These are phyloP conservation scores for Neotragus pygmaeus DNA, from an alignment of 2,113 vertebrate species.

Conservation along the genomic window DNA sequence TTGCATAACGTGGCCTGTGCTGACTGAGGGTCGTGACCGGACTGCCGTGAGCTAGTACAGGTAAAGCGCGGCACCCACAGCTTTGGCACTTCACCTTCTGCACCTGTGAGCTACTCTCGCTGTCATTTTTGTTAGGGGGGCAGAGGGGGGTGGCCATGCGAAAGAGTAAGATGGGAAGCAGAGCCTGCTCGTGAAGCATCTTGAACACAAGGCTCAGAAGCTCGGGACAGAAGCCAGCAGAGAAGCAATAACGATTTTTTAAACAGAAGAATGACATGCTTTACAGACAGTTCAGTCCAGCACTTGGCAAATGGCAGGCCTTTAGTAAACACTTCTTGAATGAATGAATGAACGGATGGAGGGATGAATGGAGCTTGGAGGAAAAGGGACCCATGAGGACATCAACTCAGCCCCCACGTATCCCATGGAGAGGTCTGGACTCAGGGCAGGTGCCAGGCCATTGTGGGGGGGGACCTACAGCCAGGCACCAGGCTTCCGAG, in stretches of 20 bases:
- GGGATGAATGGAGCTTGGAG: neutral
- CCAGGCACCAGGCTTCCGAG: neutral
- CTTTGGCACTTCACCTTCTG: rapidly evolving
- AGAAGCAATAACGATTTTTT: neutral
- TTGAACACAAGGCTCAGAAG: neutral
- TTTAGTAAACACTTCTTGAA: slow-evolving; percentile 33
- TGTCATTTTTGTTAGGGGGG: neutral
- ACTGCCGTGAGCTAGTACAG: too few species aligned
- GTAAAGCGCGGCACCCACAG: neutral
- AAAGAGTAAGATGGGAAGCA: neutral
- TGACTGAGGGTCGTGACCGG: neutral
- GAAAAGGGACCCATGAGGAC: neutral
- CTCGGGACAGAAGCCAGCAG: neutral
- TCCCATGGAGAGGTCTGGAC: neutral
- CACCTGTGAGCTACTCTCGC: neutral
- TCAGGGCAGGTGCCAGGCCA: neutral
- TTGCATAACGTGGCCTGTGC: neutral
- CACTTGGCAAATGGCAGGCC: slow-evolving; percentile 15
- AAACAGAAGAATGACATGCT: neutral
- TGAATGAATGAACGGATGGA: neutral
- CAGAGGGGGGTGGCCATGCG: neutral
- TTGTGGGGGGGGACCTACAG: neutral
- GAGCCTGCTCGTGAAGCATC: neutral
- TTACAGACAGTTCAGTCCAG: slow-evolving; percentile 2
- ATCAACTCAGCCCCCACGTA: neutral